phyloP scores from a whole-genome alignment of 1,140 invertebrate species.

The Riptortus pedestris region DNA sequence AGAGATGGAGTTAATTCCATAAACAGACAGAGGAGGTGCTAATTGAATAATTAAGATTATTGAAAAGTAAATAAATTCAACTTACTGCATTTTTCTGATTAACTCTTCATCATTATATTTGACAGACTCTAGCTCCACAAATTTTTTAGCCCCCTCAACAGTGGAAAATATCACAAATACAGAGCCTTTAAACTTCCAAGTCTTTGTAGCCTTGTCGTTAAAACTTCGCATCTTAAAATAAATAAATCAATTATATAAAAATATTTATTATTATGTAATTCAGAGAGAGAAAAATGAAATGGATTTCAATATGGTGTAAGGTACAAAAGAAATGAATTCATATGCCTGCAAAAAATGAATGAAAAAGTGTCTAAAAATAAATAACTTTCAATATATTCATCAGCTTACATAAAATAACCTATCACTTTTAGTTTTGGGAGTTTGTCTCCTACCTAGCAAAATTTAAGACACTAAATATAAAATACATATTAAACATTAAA shows the following conservation, averaged over 20 bases:
- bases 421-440: too few species aligned
- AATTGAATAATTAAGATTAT: too few species aligned
- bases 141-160: slow-evolving; percentile 56
- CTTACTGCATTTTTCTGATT: slow-evolving; percentile 59
- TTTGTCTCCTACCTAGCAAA: too few species aligned
- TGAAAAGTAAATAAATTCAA: too few species aligned
- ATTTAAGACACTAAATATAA: too few species aligned
- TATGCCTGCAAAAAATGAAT: too few species aligned
- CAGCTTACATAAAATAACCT: too few species aligned
- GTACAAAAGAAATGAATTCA: slow-evolving; percentile 7
- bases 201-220: slow-evolving; percentile 51
- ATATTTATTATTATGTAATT: slow-evolving; percentile 17
- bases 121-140: slow-evolving; percentile 50
- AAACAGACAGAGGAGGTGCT: too few species aligned
- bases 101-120: slow-evolving; percentile 64
- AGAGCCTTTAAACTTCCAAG: slow-evolving; percentile 73
- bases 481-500: too few species aligned
- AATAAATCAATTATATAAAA: slow-evolving; percentile 27
- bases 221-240: slow-evolving; percentile 54
- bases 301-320: neutral
- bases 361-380: too few species aligned
- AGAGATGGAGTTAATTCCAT: too few species aligned
- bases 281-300: neutral
- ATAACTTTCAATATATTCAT: too few species aligned
- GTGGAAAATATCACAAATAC: slow-evolving; percentile 75